phyloP scores from a whole-genome alignment of 2,888 invertebrate genomes.

The Leptinotarsa juncta region DNA sequence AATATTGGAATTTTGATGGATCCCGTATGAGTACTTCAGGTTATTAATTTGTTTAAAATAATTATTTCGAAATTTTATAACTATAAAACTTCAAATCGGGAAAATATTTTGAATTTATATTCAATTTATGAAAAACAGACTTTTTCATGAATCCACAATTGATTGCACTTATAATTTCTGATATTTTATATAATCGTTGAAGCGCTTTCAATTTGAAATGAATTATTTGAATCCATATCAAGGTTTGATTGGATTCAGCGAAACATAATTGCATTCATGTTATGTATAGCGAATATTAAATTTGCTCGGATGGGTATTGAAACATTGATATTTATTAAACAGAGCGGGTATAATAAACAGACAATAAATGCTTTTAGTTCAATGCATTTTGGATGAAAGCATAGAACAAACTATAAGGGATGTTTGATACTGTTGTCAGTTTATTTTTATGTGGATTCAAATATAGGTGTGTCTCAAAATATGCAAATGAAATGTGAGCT shows the following conservation, averaged over 20 bases:
- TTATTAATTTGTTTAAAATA: too few species aligned
- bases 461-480: not conserved
- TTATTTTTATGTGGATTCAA: too few species aligned
- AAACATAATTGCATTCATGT: not conserved
- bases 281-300: not conserved
- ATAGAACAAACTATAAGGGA: not conserved
- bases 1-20: too few species aligned
- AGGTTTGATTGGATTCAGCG: not conserved
- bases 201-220: not conserved
- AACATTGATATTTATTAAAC: not conserved
- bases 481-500: not conserved
- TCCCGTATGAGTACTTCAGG: too few species aligned
- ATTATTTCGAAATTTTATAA: too few species aligned
- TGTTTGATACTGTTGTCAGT: not conserved
- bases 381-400: too few species aligned
- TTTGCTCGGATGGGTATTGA: not conserved
- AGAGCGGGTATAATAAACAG: not conserved
- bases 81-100: too few species aligned
- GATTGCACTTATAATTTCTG: not conserved
- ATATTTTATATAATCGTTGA: not conserved
- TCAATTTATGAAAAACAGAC: not conserved
- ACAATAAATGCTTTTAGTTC: too few species aligned
- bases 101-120: too few species aligned
- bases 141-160: not conserved
- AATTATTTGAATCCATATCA: not conserved